phyloP scores from a whole-genome alignment of 1,140 invertebrate species.

The Euschistus heros region DNA sequence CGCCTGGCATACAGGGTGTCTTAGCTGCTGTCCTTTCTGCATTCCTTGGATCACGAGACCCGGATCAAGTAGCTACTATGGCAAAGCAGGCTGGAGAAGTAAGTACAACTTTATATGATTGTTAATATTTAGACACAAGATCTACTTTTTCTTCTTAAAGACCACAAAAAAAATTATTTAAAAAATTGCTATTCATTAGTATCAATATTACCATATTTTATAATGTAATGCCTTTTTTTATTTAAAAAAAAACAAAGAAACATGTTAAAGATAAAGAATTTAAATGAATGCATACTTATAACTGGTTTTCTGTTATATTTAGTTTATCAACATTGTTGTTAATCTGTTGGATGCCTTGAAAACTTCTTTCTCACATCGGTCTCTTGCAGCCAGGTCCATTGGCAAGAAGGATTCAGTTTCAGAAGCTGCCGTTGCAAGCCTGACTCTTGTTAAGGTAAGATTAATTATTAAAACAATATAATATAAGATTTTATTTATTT shows the following conservation, averaged over 20 bases:
- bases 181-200: too few species aligned
- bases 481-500: too few species aligned
- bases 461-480: too few species aligned
- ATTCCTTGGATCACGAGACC: conserved; percentile 77
- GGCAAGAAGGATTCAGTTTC: conserved; percentile 75
- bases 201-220: too few species aligned
- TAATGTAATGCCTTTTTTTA: too few species aligned
- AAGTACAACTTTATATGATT: conserved; percentile 39
- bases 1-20: conserved; percentile 56
- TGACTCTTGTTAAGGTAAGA: conserved; percentile 68
- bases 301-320: conserved; percentile 30
- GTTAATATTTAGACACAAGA: neutral
- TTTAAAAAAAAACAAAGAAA: too few species aligned
- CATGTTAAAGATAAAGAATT: too few species aligned
- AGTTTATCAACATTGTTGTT: conserved; percentile 86
- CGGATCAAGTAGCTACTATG: conserved; percentile 77
- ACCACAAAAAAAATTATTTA: too few species aligned
- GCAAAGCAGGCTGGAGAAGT: conserved; percentile 89
- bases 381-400: conserved; percentile 63
- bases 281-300: neutral
- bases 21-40: conserved; percentile 78
- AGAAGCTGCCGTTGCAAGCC: conserved; percentile 71
- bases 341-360: conserved; percentile 80
- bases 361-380: conserved; percentile 82
- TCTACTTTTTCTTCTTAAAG: neutral